Evolutionary conservation across 2,113 vertebrate species (phyloP).

Genomic region (Corvus hawaiiensis): DNA sequence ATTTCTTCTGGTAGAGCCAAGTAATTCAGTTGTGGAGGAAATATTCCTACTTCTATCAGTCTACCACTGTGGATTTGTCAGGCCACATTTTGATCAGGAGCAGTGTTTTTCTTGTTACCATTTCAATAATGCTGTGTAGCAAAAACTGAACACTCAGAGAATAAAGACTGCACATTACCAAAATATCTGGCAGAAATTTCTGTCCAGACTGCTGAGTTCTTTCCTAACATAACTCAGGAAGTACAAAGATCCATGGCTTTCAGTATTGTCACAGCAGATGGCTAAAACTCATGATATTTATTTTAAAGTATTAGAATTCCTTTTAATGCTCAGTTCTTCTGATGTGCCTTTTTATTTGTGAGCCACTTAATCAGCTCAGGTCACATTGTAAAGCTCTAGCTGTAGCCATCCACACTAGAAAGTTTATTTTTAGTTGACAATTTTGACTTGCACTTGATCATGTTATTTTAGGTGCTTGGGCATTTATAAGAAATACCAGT

Average conservation of each 20-base stretch:
- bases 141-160: not conserved
- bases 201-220: conserved; percentile 1
- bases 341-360: not conserved
- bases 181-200: conserved; percentile 34
- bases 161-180: not conserved
- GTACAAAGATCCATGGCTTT: not conserved
- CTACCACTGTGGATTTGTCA: not conserved
- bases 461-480: not conserved
- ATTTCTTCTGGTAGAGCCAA: not conserved
- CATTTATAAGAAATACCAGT: not conserved
- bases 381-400: not conserved
- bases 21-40: not conserved
- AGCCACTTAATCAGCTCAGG: not conserved
- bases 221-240: not conserved
- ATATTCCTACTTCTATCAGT: not conserved
- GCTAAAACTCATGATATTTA: not conserved
- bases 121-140: not conserved
- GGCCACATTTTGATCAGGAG: not conserved
- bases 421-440: not conserved
- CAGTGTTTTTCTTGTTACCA: not conserved
- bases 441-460: not conserved
- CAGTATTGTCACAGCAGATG: not conserved
- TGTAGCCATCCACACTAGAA: not conserved
- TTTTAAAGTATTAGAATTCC: conserved; percentile 24
- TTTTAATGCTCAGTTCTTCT: not conserved